A percentile compares a stretch with the other conserved stretches of the same genome.
Conservation (phyloP, 2,113 vertebrate genomes). For the Seriola aureovittata region DNA sequence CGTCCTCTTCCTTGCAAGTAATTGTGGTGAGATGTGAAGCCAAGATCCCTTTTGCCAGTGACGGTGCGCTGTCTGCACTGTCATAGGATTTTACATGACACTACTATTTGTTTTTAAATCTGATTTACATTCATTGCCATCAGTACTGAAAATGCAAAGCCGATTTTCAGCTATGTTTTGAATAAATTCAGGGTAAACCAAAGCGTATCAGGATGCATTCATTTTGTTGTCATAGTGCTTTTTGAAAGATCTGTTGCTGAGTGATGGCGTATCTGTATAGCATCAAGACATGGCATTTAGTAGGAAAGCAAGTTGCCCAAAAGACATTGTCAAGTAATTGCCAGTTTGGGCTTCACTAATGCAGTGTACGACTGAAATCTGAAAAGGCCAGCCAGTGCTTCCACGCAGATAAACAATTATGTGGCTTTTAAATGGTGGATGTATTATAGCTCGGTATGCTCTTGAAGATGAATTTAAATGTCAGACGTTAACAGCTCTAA, state of each 20-base stretch:
- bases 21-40: not conserved
- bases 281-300: slow-evolving; percentile 80
- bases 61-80: not conserved
- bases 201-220: slow-evolving; percentile 42
- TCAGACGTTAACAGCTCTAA: slow-evolving; percentile 77
- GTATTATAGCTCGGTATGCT: slow-evolving; percentile 79
- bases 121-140: not conserved
- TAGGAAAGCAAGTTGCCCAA: slow-evolving; percentile 76
- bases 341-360: slow-evolving; percentile 85
- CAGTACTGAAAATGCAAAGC: slow-evolving; percentile 7
- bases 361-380: slow-evolving; percentile 81
- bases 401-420: slow-evolving; percentile 87
- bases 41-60: not conserved
- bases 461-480: slow-evolving; percentile 83
- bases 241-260: slow-evolving; percentile 63
- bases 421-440: slow-evolving; percentile 80
- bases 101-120: not conserved
- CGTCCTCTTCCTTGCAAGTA: not conserved
- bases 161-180: slow-evolving; percentile 17
- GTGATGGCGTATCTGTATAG: slow-evolving; percentile 66
- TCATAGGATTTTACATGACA: not conserved
- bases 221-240: slow-evolving; percentile 40
- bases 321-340: slow-evolving; percentile 84
- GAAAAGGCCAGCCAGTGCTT: slow-evolving; percentile 84
- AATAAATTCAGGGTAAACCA: slow-evolving; percentile 21